A percentile compares a stretch with the other conserved stretches of the same genome.
phyloP scores from a whole-genome alignment of 2,113 vertebrate genomes.

The Polypterus senegalus region DNA sequence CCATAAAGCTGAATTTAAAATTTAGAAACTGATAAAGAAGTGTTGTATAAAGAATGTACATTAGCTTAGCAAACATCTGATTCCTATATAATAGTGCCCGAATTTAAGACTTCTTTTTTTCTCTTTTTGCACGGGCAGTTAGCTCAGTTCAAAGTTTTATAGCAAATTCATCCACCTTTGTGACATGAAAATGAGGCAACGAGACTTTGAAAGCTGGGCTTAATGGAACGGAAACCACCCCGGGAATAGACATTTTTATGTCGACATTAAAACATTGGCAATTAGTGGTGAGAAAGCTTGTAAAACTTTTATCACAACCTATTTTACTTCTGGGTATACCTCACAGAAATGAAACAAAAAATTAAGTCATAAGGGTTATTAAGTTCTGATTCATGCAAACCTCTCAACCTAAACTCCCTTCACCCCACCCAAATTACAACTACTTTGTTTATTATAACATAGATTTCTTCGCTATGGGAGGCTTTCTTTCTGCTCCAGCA shows the following conservation, averaged over 20 bases:
- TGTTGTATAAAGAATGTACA: too few species aligned
- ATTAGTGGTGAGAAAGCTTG: slow-evolving; percentile 1
- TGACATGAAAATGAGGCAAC: neutral
- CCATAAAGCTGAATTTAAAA: too few species aligned
- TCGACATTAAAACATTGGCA: neutral
- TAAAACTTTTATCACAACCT: slow-evolving; percentile 1
- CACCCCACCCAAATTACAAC: too few species aligned
- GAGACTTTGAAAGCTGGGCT: slow-evolving; percentile 1
- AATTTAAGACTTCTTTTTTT: neutral
- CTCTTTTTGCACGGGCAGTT: neutral
- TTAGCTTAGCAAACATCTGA: too few species aligned
- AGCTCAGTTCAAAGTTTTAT: neutral
- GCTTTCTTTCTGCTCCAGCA: too few species aligned
- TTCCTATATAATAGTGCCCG: too few species aligned
- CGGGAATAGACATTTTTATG: slow-evolving; percentile 1
- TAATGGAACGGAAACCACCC: slow-evolving; percentile 4
- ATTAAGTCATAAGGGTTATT: neutral
- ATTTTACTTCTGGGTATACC: neutral
- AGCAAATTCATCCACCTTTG: neutral
- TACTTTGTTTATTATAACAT: too few species aligned
- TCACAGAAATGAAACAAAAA: neutral
- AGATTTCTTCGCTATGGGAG: too few species aligned
- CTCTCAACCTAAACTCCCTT: too few species aligned
- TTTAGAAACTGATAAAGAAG: too few species aligned
- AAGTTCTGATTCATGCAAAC: neutral